Evolutionary conservation across 2,797 vertebrate species (phyloP).

Genomic region (Alectoris magna): DNA sequence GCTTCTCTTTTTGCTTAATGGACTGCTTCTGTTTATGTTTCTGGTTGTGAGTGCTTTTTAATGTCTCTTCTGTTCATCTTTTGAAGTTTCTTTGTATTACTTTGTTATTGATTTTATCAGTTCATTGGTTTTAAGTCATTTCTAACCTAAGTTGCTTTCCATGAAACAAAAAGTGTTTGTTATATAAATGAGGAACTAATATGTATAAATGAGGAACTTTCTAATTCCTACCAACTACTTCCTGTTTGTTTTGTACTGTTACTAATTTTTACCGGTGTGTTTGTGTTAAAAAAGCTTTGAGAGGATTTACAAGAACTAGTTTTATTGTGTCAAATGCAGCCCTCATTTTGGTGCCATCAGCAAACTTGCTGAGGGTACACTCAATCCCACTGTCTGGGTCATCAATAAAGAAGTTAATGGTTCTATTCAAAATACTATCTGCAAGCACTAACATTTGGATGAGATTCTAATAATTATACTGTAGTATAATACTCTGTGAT

Average conservation of each 20-base stretch:
- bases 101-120: background rate
- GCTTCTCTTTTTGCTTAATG: background rate
- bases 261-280: background rate
- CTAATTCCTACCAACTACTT: background rate
- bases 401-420: background rate
- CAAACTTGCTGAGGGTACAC: too few species aligned
- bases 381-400: too few species aligned
- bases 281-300: background rate
- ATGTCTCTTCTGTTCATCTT: background rate
- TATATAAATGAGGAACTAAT: background rate
- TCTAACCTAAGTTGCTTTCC: background rate
- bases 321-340: too few species aligned
- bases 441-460: background rate
- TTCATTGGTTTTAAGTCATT: background rate
- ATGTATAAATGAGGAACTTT: background rate
- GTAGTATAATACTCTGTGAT: background rate
- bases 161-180: background rate
- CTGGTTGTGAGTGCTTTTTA: background rate
- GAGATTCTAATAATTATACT: background rate
- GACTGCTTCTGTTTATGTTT: background rate
- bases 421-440: background rate
- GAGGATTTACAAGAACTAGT: background rate
- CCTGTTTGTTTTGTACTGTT: background rate
- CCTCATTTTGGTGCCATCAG: too few species aligned
- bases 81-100: background rate